Conservation (phyloP, 92 coral and sea anemone species). For the Siderastrea siderea region DNA sequence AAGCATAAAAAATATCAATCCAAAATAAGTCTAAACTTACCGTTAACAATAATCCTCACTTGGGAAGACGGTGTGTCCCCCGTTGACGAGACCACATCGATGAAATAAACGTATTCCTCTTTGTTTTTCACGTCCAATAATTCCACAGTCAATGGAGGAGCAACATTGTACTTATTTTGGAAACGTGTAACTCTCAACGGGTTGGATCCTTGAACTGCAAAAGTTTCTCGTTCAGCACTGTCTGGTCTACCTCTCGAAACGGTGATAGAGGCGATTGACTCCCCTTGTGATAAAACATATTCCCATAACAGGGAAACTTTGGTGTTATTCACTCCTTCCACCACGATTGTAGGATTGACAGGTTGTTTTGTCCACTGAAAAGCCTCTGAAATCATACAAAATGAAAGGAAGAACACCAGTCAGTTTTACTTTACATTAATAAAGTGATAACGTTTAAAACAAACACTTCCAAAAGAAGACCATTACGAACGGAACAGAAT, state of each 20-base stretch:
- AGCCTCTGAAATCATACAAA: not conserved
- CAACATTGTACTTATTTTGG: not conserved
- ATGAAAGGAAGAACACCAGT: not conserved
- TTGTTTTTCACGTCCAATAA: not conserved
- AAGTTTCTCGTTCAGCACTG: not conserved
- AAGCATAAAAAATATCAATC: no score
- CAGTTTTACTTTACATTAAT: not conserved
- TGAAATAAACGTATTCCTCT: not conserved
- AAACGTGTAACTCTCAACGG: no score
- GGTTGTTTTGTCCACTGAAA: not conserved
- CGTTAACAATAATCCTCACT: no score
- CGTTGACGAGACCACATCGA: no score
- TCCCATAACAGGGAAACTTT: constrained; percentile 1
- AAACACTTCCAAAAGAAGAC: not conserved
- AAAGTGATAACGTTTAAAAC: not conserved
- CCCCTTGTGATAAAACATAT: not conserved
- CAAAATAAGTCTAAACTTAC: no score
- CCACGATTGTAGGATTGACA: not conserved
- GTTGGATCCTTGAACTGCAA: not conserved
- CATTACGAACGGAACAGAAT: not conserved
- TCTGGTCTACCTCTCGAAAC: not conserved
- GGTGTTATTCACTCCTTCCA: constrained; percentile 21
- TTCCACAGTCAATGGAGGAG: not conserved
- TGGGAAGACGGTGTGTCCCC: no score
- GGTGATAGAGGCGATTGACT: not conserved